Evolutionary conservation across 2,797 vertebrate genomes (phyloP), one percentile per base, ranked within the genome.

Genomic region (Eptatretus atami): DNA sequence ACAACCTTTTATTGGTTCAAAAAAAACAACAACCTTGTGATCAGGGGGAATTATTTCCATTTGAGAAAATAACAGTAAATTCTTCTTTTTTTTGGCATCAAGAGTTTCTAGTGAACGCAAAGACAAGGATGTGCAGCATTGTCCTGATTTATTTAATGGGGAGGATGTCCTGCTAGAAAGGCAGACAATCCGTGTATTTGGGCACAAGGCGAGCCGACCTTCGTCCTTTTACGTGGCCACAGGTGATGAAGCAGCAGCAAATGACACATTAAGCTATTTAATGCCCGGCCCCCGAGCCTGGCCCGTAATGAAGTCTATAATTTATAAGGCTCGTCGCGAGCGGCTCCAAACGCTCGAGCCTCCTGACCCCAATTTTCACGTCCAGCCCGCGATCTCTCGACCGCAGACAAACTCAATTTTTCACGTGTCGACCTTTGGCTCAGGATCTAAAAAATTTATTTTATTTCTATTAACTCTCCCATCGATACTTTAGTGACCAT

Each of bases 251-350:
- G 76, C 73, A 75, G 75, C 72, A 77, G 75, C 74, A 78, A 79
- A 80, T 81, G 78, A 81, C 77, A 77, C 77, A 81, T 80, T 78
- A 79, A 78, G 75, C 78, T 77, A 80, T 81, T 80, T 80, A 77
- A 79, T 80, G 77, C 78, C 78, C 78, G 76, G 75, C 77, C 78
- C 74, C 78, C 76, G 77, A 78, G 77, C 79, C 74, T 76, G 77
- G 77, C 79, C 76, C 57, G 78, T 76, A 79, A 81, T 79, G 79
- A 81, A 81, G 78, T 79, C 77, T 77, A 80, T 80, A 80, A 80
- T 81, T 81, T 79, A 80, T 75, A 74, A 73, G 72, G 73, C 78
- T 74, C 76, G 79, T 78, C 79, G 77, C 78, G 77, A 76, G 78
- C 74, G 78, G 78, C 77, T 78, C 77, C 79, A 81, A 81, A 79